A percentile compares a stretch with the other conserved stretches of the same genome.
Conservation (phyloP, 1,140 invertebrate species). For the Philaenus spumarius region DNA sequence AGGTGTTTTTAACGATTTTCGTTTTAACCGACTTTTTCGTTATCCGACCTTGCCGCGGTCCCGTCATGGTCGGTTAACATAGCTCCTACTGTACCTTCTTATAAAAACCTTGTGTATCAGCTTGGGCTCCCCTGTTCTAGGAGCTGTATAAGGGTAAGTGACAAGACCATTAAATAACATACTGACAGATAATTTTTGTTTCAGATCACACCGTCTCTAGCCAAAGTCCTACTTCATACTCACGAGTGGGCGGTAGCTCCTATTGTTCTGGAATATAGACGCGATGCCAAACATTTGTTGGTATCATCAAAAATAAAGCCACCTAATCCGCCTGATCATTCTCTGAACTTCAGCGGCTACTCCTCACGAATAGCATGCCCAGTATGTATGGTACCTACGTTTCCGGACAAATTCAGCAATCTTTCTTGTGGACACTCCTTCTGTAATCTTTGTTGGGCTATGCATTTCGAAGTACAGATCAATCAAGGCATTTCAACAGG, state of each 20-base stretch:
- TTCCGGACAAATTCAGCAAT: slow-evolving; percentile 59
- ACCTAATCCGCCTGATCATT: slow-evolving; percentile 36
- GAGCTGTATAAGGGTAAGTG: no score
- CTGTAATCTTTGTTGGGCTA: slow-evolving; percentile 92
- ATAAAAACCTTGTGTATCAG: no score
- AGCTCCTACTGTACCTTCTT: no score
- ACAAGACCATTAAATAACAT: no score
- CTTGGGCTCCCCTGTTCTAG: no score
- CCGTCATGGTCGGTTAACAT: no score
- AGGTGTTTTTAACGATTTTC: no score
- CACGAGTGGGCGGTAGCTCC: slow-evolving; percentile 80
- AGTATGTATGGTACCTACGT: slow-evolving; percentile 48
- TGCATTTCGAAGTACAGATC: slow-evolving; percentile 94
- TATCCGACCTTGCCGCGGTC: no score
- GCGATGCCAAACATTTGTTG: slow-evolving; percentile 67
- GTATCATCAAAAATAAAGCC: slow-evolving; percentile 77
- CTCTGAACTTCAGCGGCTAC: background rate
- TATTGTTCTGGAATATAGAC: slow-evolving; percentile 69
- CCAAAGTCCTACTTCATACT: slow-evolving; percentile 84
- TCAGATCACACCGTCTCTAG: slow-evolving; percentile 80
- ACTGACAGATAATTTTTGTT: slow-evolving; percentile 27
- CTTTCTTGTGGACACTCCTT: slow-evolving; percentile 87
- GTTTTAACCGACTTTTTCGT: no score
- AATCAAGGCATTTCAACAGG: slow-evolving; percentile 72
- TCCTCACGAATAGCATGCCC: slow-evolving; percentile 43